Evolutionary conservation across 1,140 invertebrate species (phyloP).

Genomic region (Cataglyphis hispanica): DNA sequence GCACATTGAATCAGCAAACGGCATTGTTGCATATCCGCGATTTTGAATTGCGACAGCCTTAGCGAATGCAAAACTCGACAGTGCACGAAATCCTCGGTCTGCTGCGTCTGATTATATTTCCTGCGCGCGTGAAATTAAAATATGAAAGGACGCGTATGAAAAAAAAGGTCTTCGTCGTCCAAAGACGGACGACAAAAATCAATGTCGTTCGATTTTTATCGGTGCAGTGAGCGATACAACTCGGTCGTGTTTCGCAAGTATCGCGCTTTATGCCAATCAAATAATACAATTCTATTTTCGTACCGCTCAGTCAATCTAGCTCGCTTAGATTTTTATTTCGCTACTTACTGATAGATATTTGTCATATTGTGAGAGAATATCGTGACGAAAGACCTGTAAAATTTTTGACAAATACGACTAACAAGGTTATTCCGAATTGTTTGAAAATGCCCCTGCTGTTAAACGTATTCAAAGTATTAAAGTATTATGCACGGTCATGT

Average conservation of each 20-base stretch:
- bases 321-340: not conserved
- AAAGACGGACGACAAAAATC: constrained; percentile 35
- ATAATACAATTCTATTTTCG: not conserved
- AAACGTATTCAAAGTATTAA: not conserved
- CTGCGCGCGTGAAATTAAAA: constrained; percentile 66
- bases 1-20: constrained; percentile 39
- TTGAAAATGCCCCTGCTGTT: not conserved
- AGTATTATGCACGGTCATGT: not conserved
- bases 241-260: not conserved
- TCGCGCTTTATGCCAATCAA: not conserved
- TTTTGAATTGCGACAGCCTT: constrained; percentile 48
- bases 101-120: constrained; percentile 64
- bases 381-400: too few species aligned
- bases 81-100: constrained; percentile 70
- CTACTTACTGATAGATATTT: not conserved
- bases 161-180: constrained; percentile 15
- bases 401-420: constrained; percentile 16
- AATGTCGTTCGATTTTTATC: constrained; percentile 16
- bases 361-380: not conserved
- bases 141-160: constrained; percentile 38
- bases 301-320: not conserved
- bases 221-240: not conserved
- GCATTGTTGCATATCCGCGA: constrained; percentile 57
- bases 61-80: constrained; percentile 52
- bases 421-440: not conserved